These are phyloP conservation scores for Cantharis nigra DNA, from an alignment of 2,888 invertebrate species.

Conservation along the genomic window DNA sequence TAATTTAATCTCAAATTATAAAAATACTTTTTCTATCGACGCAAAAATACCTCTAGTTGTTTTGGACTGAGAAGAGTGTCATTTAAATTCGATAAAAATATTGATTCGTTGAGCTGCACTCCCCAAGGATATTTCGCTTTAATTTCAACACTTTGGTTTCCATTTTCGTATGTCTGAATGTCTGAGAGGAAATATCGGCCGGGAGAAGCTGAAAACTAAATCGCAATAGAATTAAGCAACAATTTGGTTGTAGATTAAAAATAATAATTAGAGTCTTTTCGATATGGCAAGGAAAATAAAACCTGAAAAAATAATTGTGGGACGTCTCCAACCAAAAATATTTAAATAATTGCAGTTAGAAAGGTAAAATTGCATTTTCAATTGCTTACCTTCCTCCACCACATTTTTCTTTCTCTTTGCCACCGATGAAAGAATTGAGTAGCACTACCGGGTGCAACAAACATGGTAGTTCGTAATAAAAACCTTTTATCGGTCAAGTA, in stretches of 20 bases:
- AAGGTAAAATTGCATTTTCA: neutral
- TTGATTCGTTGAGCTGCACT: constrained; percentile 65
- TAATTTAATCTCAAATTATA: constrained; percentile 36
- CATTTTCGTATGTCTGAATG: constrained; percentile 56
- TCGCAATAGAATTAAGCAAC: neutral
- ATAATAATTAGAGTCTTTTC: too few relatives aligned
- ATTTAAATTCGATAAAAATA: constrained; percentile 53
- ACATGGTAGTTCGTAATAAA: constrained; percentile 54
- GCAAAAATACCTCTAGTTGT: constrained; percentile 40
- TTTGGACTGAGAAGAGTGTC: constrained; percentile 35
- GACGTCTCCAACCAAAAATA: neutral
- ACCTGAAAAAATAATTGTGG: neutral
- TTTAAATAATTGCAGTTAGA: neutral
- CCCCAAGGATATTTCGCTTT: constrained; percentile 69
- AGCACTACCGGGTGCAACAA: constrained; percentile 57
- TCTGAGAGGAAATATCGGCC: constrained; percentile 71
- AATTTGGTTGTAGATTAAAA: neutral
- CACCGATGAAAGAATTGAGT: constrained; percentile 73
- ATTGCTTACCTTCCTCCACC: constrained; percentile 76
- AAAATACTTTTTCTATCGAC: neutral
- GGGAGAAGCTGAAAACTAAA: constrained; percentile 70
- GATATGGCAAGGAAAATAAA: too few relatives aligned
- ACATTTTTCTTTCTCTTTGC: constrained; percentile 77
- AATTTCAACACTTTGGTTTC: constrained; percentile 63
- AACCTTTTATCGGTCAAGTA: constrained; percentile 31